A percentile compares a stretch with the other conserved stretches of the same genome.
phyloP scores from a whole-genome alignment of 2,888 invertebrate genomes.

The Adelognathus sp. region DNA sequence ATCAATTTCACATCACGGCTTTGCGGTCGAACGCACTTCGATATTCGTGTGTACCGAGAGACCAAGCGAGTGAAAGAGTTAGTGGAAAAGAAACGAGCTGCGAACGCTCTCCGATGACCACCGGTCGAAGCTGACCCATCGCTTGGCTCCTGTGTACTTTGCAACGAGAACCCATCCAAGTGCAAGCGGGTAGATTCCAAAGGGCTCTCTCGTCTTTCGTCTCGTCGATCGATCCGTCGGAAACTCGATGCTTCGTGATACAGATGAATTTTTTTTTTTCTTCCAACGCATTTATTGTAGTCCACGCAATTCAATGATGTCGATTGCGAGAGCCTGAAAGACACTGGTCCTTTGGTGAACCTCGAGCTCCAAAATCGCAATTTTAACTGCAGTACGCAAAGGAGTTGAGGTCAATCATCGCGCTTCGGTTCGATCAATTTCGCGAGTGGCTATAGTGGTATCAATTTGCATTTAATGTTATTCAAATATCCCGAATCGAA shows the following conservation, averaged over 20 bases:
- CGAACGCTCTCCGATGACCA: conserved; percentile 3
- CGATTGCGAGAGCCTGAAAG: not conserved
- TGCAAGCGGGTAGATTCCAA: conserved; percentile 39
- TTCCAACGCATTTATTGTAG: not conserved
- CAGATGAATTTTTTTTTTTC: not conserved
- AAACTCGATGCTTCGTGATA: not conserved
- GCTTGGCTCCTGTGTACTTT: not conserved
- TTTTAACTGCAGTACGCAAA: no score
- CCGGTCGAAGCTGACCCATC: not conserved
- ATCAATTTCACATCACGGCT: conserved; percentile 58
- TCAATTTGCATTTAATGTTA: no score
- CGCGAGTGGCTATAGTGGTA: no score
- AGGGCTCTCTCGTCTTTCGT: conserved; percentile 29
- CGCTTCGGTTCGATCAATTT: no score
- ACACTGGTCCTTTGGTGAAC: not conserved
- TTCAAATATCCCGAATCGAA: no score
- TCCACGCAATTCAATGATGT: not conserved
- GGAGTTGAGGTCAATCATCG: no score
- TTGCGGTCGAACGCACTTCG: conserved; percentile 43
- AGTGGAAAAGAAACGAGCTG: conserved; percentile 6
- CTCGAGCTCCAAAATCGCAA: no score
- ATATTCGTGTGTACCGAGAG: conserved; percentile 54
- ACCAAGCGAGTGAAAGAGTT: not conserved
- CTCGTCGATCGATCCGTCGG: conserved; percentile 19
- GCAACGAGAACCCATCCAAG: conserved; percentile 38